Base-by-base conservation (phyloP, 2,113 vertebrate species). In the Crotophaga sulcirostris region DNA sequence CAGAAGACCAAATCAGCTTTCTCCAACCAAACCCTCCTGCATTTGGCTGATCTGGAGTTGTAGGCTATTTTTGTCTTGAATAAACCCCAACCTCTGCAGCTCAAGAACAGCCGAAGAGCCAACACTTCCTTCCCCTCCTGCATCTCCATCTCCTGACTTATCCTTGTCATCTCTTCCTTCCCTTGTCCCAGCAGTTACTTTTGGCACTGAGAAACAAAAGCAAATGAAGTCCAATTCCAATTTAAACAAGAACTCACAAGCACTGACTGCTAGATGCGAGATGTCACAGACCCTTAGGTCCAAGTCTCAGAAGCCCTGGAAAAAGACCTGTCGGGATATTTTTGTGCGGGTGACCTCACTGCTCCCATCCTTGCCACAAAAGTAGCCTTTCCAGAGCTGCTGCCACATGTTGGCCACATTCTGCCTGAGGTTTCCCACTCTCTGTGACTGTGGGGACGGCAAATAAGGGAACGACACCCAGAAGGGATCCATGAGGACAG, bases 331-430 rank as follows among this genome's bases (percentile, higher is more conserved):
- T 0, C 5, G 33, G 26, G 49, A 64, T 31, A 47, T 31, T 73
- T 68, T 26, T 24, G 10, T 19, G n/a, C 16, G 4, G 6, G 16
- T 54, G 75, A 33, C 69, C 63, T 72, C 34, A n/a, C 76, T 4
- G 5, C 34, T n/a, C 40, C 38, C 38, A n/a, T 16, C 45, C 31
- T 54, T n/a, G 63, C 31, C 38, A 59, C 44, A 59, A 33, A 58
- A 59, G 1, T 44, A 70, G 67, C 6, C 15, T 38, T 62, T 47
- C 40, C 33, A 38, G 21, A 70, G 62, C 56, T 28, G 62, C 19
- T n/a, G 23, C 52, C 1, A 0, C 5, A 10, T 2, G 15, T n/a
- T 20, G 36, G 26, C n/a, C 1, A 1, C 0, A 4, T 55, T 58
- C 62, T 31, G 62, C 36, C 75, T 4, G 26, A 80, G 56, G 62